These are phyloP conservation scores for Clivina fossor DNA, from an alignment of 2,888 invertebrate genomes.

Conservation along the genomic window DNA sequence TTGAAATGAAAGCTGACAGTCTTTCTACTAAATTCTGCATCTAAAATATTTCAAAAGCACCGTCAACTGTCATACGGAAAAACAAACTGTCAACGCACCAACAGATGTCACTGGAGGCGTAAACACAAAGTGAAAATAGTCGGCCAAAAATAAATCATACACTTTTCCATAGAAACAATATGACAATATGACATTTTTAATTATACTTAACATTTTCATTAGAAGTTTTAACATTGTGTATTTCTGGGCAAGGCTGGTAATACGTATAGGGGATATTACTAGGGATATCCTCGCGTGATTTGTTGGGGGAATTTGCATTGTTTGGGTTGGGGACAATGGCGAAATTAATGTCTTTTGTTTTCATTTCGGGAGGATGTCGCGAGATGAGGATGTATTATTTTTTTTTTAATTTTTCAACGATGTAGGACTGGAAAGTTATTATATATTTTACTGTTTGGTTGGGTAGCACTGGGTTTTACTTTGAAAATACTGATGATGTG, in stretches of 20 bases:
- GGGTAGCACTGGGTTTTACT: too few species aligned
- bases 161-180: conserved; percentile 21
- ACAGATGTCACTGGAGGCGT: too few species aligned
- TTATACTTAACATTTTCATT: conserved; percentile 29
- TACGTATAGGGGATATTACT: conserved; percentile 20
- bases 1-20: too few species aligned
- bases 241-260: conserved; percentile 8
- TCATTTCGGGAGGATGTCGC: conserved; percentile 10
- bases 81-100: too few species aligned
- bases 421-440: not conserved
- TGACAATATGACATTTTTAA: conserved; percentile 31
- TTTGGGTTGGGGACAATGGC: conserved; percentile 25
- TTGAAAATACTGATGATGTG: too few species aligned
- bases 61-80: too few species aligned
- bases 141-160: too few species aligned
- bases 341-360: conserved; percentile 32
- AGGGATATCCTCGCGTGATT: conserved; percentile 25
- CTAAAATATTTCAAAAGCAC: too few species aligned
- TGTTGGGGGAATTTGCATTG: conserved; percentile 31
- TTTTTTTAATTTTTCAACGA: conserved; percentile 26
- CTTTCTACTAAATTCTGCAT: too few species aligned
- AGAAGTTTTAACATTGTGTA: conserved; percentile 23
- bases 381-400: conserved; percentile 27
- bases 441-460: not conserved
- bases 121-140: too few species aligned